phyloP scores from a whole-genome alignment of 2,113 vertebrate genomes.

The Cyprinodon variegatus region DNA sequence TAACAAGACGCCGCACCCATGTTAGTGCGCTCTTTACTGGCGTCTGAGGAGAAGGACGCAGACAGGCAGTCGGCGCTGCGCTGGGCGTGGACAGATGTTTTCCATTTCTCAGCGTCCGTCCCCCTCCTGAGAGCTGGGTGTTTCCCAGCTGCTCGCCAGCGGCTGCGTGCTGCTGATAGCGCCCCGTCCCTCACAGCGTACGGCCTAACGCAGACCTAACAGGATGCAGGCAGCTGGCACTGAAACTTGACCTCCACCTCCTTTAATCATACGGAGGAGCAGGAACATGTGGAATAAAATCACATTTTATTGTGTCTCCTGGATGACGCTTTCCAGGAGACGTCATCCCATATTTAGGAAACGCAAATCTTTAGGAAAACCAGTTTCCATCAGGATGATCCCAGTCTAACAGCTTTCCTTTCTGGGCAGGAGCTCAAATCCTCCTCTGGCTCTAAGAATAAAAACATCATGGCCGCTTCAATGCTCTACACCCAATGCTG shows the following conservation, averaged over 20 bases:
- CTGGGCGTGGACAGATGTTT: conserved; percentile 52
- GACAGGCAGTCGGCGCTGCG: not conserved
- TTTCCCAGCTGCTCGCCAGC: conserved; percentile 25
- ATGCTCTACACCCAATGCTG: no score
- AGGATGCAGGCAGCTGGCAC: conserved; percentile 27
- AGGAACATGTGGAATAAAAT: no score
- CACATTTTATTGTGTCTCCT: not conserved
- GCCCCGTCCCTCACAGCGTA: conserved; percentile 18
- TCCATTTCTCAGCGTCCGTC: conserved; percentile 26
- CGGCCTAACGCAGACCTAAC: conserved; percentile 48
- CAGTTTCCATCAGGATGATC: no score
- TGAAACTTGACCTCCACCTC: conserved; percentile 35
- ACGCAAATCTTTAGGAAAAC: no score
- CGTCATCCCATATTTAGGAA: no score
- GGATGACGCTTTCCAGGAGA: not conserved
- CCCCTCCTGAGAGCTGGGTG: not conserved
- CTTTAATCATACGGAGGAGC: not conserved
- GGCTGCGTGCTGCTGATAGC: conserved; percentile 16
- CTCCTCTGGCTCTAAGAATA: no score
- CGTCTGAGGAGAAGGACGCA: not conserved
- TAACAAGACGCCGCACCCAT: conserved; percentile 22
- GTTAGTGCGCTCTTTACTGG: not conserved
- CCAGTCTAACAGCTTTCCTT: no score
- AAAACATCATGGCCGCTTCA: no score
- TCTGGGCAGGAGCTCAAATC: no score